Percentiles rank a stretch among this genome's conserved stretches.
Conservation (phyloP, 2,797 vertebrate genomes). For the Rhadinocentrus ornatus region DNA sequence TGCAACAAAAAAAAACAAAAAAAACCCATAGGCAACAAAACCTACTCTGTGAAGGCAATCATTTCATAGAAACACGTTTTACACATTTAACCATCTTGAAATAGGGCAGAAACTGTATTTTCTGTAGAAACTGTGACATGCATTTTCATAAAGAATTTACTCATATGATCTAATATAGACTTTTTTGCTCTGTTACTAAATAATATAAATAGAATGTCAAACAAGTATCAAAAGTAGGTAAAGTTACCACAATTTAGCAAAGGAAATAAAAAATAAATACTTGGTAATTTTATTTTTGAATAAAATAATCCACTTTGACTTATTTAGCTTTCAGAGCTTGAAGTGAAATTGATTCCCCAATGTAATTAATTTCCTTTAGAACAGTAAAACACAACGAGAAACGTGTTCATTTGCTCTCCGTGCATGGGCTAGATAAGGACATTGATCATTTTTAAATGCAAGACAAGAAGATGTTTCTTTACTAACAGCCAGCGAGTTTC, state of each 20-base stretch:
- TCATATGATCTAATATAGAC: not conserved
- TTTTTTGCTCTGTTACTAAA: not conserved
- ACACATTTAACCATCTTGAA: not conserved
- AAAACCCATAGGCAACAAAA: slow-evolving; percentile 16
- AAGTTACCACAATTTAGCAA: not conserved
- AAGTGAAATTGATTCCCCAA: not conserved
- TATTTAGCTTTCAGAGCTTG: not conserved
- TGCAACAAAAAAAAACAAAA: slow-evolving; percentile 29
- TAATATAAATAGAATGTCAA: not conserved
- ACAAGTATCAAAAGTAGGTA: not conserved
- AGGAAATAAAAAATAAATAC: not conserved
- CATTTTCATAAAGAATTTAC: not conserved
- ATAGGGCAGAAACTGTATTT: not conserved
- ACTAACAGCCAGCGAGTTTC: not conserved
- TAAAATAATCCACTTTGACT: not conserved
- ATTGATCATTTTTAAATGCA: not conserved
- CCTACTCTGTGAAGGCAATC: not conserved
- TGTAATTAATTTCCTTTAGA: not conserved
- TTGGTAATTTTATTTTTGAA: not conserved
- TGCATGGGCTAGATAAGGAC: not conserved
- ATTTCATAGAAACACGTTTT: not conserved
- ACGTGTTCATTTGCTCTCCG: not conserved
- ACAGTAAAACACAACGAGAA: not conserved
- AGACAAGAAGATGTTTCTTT: not conserved
- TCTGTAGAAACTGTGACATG: too few species aligned